These are phyloP conservation scores for Rhynchotus rufescens DNA, from an alignment of 2,797 vertebrate genomes.

Conservation along the genomic window DNA sequence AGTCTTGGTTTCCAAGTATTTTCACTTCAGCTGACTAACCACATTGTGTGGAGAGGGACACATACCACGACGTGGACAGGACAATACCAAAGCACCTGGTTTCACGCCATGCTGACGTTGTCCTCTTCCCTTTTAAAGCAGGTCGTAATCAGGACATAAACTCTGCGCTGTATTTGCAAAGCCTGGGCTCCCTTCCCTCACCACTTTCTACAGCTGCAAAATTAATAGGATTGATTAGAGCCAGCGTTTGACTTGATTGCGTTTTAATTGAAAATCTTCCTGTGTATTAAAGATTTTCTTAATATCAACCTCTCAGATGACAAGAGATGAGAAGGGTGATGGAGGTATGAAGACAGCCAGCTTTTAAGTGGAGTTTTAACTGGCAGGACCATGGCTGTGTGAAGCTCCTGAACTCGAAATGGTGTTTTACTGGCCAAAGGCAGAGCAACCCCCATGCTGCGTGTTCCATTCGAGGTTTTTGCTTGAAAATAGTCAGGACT, in stretches of 20 bases:
- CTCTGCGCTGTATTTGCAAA: not conserved
- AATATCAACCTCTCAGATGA: not conserved
- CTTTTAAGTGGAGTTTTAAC: not conserved
- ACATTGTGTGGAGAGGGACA: not conserved
- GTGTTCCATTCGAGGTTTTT: conserved; percentile 28
- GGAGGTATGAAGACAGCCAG: not conserved
- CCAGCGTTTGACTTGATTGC: not conserved
- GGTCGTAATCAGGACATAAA: not conserved
- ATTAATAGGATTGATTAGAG: conserved; percentile 56
- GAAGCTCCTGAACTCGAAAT: not conserved
- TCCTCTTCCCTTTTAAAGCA: not conserved
- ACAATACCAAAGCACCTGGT: not conserved
- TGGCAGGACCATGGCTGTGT: not conserved
- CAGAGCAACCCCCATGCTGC: not conserved
- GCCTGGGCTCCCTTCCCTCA: conserved; percentile 21
- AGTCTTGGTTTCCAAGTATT: not conserved
- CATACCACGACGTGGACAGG: fast-evolving
- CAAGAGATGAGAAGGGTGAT: not conserved
- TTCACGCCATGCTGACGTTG: not conserved
- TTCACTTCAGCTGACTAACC: not conserved
- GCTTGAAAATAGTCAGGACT: conserved; percentile 39
- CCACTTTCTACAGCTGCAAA: conserved; percentile 31
- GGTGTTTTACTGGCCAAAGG: not conserved
- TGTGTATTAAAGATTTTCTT: conserved; percentile 5
- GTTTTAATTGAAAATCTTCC: conserved; percentile 65